These are phyloP conservation scores for Macrotrachela quadricornifera DNA, from an alignment of 1,140 invertebrate species.

Conservation along the genomic window DNA sequence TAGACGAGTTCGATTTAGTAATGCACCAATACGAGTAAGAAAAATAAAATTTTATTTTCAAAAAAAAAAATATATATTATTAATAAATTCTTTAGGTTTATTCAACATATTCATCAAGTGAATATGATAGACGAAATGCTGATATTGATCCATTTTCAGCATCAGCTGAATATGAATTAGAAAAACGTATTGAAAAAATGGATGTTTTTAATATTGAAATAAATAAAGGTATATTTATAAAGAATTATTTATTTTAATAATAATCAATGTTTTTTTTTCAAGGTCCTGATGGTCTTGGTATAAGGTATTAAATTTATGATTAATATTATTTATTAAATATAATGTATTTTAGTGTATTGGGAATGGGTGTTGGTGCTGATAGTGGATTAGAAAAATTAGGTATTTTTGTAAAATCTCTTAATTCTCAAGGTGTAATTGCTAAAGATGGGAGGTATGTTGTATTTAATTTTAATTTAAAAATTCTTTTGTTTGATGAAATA, in stretches of 20 bases:
- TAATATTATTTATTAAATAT: too few relatives aligned
- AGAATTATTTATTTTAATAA: too few relatives aligned
- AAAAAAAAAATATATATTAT: too few relatives aligned
- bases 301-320: too few relatives aligned
- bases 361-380: slow-evolving; percentile 84
- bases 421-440: slow-evolving; percentile 73
- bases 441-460: slow-evolving; percentile 45
- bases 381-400: slow-evolving; percentile 79
- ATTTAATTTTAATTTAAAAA: too few relatives aligned
- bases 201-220: slow-evolving; percentile 84
- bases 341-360: slow-evolving; percentile 17
- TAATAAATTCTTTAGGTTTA: slow-evolving; percentile 45
- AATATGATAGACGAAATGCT: slow-evolving; percentile 93
- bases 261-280: too few relatives aligned
- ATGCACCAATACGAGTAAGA: too few relatives aligned
- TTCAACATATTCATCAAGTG: slow-evolving; percentile 85
- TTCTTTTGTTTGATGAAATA: too few relatives aligned
- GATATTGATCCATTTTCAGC: slow-evolving; percentile 97
- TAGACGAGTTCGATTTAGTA: too few relatives aligned
- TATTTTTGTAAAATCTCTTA: slow-evolving; percentile 97
- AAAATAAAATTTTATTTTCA: too few relatives aligned
- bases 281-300: too few relatives aligned
- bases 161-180: slow-evolving; percentile 89
- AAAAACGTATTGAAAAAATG: slow-evolving; percentile 96
- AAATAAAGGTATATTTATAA: slow-evolving; percentile 31